Percentiles rank a stretch among this genome's conserved stretches.
phyloP scores from a whole-genome alignment of 2,888 invertebrate genomes.

The Quadroppia sp. region DNA sequence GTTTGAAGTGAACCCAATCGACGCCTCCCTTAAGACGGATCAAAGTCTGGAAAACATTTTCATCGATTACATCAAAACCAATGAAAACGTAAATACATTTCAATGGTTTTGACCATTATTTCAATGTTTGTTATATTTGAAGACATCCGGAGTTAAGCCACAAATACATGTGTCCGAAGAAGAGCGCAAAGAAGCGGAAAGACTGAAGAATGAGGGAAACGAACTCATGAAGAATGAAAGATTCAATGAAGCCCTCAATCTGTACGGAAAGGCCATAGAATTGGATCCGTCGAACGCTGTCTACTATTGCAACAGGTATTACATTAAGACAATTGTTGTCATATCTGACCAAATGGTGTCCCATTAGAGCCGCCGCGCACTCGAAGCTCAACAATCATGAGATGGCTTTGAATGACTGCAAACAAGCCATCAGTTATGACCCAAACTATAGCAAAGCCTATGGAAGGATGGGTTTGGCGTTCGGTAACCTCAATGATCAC shows the following conservation, averaged over 20 bases:
- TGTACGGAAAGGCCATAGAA: constrained; percentile 72
- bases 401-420: constrained; percentile 82
- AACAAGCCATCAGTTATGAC: constrained; percentile 79
- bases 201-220: constrained; percentile 69
- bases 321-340: background rate
- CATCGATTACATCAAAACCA: constrained; percentile 50
- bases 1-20: constrained; percentile 64
- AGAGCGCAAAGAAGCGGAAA: constrained; percentile 65
- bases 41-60: constrained; percentile 56
- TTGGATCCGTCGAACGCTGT: constrained; percentile 84
- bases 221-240: constrained; percentile 77
- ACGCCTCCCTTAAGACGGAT: constrained; percentile 53
- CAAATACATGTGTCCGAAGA: constrained; percentile 45
- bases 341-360: background rate
- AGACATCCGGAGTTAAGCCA: background rate
- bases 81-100: constrained; percentile 43
- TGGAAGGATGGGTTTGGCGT: constrained; percentile 80
- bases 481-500: constrained; percentile 74
- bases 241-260: constrained; percentile 58
- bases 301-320: constrained; percentile 80
- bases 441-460: constrained; percentile 91
- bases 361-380: constrained; percentile 78
- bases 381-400: constrained; percentile 80
- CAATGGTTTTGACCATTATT: background rate
- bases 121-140: background rate